Evolutionary conservation across 1,140 invertebrate genomes (phyloP).

Genomic region (Oscheius sp.): DNA sequence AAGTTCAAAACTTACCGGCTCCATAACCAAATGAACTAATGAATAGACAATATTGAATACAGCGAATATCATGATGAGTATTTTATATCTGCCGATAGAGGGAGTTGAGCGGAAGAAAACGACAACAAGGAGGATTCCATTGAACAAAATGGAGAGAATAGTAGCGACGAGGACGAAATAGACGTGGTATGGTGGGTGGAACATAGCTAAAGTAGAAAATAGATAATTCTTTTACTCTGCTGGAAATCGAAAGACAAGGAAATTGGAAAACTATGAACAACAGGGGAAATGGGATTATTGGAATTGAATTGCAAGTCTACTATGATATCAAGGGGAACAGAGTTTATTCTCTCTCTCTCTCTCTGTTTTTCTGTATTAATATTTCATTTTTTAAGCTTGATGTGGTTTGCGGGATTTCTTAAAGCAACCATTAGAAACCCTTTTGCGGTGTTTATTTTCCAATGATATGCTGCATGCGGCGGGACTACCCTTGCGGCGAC

Average conservation of each 20-base stretch:
- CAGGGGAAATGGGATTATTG: too few relatives aligned
- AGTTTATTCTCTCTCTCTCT: too few relatives aligned
- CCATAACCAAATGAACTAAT: not conserved
- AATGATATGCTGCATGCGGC: too few relatives aligned
- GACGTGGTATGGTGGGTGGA: not conserved
- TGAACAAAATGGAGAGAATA: not conserved
- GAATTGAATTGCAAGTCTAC: too few relatives aligned
- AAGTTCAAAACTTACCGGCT: not conserved
- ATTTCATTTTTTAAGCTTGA: too few relatives aligned
- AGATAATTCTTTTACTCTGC: slow-evolving; percentile 43
- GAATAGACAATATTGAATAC: slow-evolving; percentile 3
- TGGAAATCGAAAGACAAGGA: slow-evolving; percentile 21
- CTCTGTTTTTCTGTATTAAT: too few relatives aligned
- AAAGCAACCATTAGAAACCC: too few relatives aligned
- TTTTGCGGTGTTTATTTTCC: too few relatives aligned
- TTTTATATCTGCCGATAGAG: not conserved
- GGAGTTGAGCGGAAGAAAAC: not conserved
- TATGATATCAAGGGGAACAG: too few relatives aligned
- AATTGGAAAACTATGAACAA: too few relatives aligned
- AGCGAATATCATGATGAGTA: not conserved
- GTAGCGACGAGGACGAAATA: not conserved
- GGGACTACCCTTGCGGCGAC: too few relatives aligned
- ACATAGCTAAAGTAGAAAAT: not conserved
- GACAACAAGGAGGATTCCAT: not conserved
- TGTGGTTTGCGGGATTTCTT: too few relatives aligned